Base-by-base conservation (phyloP, 1,140 invertebrate species). In the Temnothorax longispinosus region DNA sequence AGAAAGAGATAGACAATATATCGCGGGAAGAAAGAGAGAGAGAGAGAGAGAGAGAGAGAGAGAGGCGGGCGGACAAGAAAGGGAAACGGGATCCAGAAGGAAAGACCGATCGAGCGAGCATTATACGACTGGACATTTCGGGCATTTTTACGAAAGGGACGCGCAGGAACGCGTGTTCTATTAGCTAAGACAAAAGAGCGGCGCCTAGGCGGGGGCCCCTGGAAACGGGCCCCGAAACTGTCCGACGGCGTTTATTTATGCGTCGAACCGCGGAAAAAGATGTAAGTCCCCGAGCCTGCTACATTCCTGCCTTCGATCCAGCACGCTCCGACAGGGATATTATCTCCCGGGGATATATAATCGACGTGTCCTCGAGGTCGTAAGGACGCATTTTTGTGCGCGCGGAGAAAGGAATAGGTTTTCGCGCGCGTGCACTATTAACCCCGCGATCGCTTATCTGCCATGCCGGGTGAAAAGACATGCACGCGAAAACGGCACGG, bases 161-260 rank as follows among this genome's bases (percentile, higher is more conserved):
- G 92, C 92, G 92, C 88, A 93, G 93, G 93, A 95, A 95, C 95
- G 93, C 93, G 94, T 95, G 94, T 95, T 95, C 93, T 94, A 95
- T 95, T 95, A 95, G 93, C 93, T 94, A 95, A 95, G 94, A 95
- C 95, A 95, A 95, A 95, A 95, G 95, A 95, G 93, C 94, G 94
- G 94, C 94, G 95, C 94, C 93, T 95, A 95, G 93, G 92, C 92
- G 91, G 91, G 88, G 88, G 50, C 71, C 69, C 21, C 52, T 38
- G 65, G 6, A 65, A 65, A 84, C 56, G 52, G 58, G 81, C 84
- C 91, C 69, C 90, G 81, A 92, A 93, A 94, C 93, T 94, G 94
- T 94, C 94, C 92, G 90, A 93, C 93, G 91, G 92, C 89, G 92
- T 95, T 95, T 95, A 95, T 95, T 95, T 95, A 95, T 95, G 94